Base-by-base conservation (phyloP, 1,140 invertebrate species). In the Drosophila sturtevanti region DNA sequence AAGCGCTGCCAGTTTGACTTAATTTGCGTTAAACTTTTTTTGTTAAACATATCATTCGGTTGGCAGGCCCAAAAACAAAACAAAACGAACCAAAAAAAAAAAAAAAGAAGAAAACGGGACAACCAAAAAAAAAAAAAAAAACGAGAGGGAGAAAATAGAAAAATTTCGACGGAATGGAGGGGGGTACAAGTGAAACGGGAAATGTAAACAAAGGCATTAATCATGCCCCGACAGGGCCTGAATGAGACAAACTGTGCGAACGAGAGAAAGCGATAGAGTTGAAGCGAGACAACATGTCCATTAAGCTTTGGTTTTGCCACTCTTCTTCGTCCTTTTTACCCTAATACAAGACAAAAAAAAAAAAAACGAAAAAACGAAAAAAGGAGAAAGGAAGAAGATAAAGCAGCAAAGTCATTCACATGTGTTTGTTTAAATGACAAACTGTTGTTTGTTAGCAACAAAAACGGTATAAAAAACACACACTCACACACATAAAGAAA, bases 11-110 rank as follows among this genome's bases (percentile, higher is more conserved):
- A 84, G 84, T 87, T 87, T 89, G 84, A 89, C 84, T 87, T 89
- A 87, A 87, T 87, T 87, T 87, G 84, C 77, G 84, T 89, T 87
- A 87, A 89, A 87, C 84, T 87, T 87, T 87, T 48, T 87, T 87
- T 73, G 84, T 79, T 80, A 80, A 89, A 79, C 84, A 89, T 89
- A 87, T 81, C 75, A 87, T 75, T 78, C 78, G 58, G 52, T n/a
- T 59, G 68, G 44, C 44, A 38, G 64, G 10, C 52, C 59, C 55
- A 64, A 59, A 48, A 48, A 48, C 41, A 14, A 48, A 48, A 48
- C 41, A 16, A 14, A 44, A 44, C 11, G 14, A n/a, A 14, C n/a
- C 24, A 6, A 37, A 56, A 38, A 44, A 44, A 48, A 48, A 64
- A 59, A 38, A 38, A 38, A 38, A 24, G 4, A 37, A 56, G 34